Evolutionary conservation across 2,113 vertebrate genomes (phyloP).

Genomic region (Calyptommatus sinebrachiatus): DNA sequence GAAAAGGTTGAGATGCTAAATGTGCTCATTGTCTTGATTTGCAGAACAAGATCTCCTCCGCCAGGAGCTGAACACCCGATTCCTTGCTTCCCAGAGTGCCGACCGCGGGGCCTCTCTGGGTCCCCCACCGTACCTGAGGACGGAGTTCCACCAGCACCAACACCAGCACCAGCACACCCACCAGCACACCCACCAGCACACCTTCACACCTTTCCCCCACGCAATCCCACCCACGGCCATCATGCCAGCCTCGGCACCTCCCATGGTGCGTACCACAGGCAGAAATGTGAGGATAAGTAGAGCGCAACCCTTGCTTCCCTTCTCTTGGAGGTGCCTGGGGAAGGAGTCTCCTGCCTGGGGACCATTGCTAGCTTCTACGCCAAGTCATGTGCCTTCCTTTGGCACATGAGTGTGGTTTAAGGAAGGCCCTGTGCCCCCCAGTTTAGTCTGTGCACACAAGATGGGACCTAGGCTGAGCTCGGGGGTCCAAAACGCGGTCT

Average conservation of each 20-base stretch:
- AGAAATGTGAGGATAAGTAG: conserved; percentile 98
- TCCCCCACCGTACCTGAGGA: conserved; percentile 94
- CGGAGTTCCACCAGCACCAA: conserved; percentile 97
- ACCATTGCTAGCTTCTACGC: too few species aligned
- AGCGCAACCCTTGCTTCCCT: conserved; percentile 66
- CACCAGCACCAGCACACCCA: conserved; percentile 94
- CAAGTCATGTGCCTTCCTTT: too few species aligned
- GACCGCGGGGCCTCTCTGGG: conserved; percentile 95
- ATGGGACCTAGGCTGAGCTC: too few species aligned
- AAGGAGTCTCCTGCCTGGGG: not conserved
- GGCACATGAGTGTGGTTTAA: too few species aligned
- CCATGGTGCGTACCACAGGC: conserved; percentile 99
- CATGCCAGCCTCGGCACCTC: conserved; percentile 98
- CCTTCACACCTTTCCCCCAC: conserved; percentile 98
- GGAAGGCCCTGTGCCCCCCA: too few species aligned
- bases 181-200: conserved; percentile 99
- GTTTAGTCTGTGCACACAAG: too few species aligned
- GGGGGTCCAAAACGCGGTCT: too few species aligned
- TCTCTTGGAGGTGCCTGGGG: not conserved
- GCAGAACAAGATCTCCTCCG: conserved; percentile 96
- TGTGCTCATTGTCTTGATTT: conserved; percentile 40
- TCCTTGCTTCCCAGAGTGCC: conserved; percentile 94
- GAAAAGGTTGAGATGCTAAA: not conserved
- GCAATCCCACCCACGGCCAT: conserved; percentile 87
- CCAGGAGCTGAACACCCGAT: conserved; percentile 96